Evolutionary conservation across 2,888 invertebrate species (phyloP).

Genomic region (Polymixis lichenea): DNA sequence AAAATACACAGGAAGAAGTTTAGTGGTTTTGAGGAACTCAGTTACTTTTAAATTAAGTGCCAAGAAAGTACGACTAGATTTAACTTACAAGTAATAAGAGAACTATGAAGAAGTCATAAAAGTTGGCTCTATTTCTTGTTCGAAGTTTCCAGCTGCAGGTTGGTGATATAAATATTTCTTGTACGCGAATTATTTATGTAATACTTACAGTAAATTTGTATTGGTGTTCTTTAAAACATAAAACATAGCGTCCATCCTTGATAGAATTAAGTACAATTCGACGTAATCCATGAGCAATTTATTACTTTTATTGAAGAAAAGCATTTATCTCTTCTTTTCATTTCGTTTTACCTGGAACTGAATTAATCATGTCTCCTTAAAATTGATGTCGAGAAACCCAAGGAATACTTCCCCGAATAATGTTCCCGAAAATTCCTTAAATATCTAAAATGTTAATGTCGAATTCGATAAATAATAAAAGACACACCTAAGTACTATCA

Average conservation of each 20-base stretch:
- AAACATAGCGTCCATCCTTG: background rate
- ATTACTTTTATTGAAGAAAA: slow-evolving; percentile 31
- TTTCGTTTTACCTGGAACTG: slow-evolving; percentile 12
- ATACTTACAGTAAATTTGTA: background rate
- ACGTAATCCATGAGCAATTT: slow-evolving; percentile 10
- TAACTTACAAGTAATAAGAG: slow-evolving; percentile 35
- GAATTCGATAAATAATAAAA: slow-evolving; percentile 57
- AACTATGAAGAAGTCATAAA: slow-evolving; percentile 41
- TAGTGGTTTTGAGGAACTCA: slow-evolving; percentile 7
- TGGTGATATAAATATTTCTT: slow-evolving; percentile 19
- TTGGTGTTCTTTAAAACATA: slow-evolving; percentile 3
- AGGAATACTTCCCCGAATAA: slow-evolving; percentile 15
- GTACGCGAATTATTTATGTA: slow-evolving; percentile 10
- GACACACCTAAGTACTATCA: slow-evolving; percentile 51
- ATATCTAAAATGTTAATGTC: slow-evolving; percentile 43
- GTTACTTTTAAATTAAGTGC: slow-evolving; percentile 33
- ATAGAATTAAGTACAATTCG: background rate
- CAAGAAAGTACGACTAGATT: slow-evolving; percentile 26
- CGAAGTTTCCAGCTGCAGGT: slow-evolving; percentile 17
- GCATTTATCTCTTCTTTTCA: background rate
- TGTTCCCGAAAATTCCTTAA: slow-evolving; percentile 20
- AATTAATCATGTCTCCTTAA: slow-evolving; percentile 39
- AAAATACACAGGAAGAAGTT: slow-evolving; percentile 24
- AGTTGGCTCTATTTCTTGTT: slow-evolving; percentile 15
- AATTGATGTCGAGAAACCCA: slow-evolving; percentile 24